A percentile compares a stretch with the other conserved stretches of the same genome.
These are phyloP conservation scores for Cryptus armator DNA, from an alignment of 2,888 invertebrate genomes.

Conservation along the genomic window DNA sequence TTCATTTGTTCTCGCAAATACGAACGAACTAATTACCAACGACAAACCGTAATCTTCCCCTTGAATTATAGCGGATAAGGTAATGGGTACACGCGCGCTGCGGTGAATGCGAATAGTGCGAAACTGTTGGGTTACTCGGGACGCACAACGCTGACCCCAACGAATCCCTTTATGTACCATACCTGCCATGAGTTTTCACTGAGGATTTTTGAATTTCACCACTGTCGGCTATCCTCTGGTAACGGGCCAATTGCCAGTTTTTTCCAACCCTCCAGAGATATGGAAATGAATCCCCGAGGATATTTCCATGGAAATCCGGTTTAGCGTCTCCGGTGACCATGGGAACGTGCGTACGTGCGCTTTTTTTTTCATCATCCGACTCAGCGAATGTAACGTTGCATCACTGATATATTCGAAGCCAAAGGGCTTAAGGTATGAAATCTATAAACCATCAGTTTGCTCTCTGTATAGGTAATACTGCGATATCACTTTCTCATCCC, in stretches of 20 bases:
- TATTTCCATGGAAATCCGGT: conserved; percentile 28
- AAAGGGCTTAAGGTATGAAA: neutral
- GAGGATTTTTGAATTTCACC: conserved; percentile 6
- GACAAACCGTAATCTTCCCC: too few species aligned
- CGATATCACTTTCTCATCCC: neutral
- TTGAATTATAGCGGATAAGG: neutral
- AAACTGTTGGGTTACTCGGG: too few species aligned
- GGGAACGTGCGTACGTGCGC: neutral
- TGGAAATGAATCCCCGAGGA: neutral
- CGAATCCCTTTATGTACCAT: too few species aligned
- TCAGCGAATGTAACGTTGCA: conserved; percentile 5
- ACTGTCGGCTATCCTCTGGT: neutral
- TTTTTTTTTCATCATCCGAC: neutral
- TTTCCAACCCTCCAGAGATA: neutral
- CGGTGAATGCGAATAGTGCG: too few species aligned
- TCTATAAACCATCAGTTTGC: conserved; percentile 15
- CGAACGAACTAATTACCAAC: too few species aligned
- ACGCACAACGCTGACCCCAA: too few species aligned
- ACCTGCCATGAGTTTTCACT: neutral
- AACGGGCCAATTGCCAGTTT: neutral
- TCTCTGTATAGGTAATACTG: neutral
- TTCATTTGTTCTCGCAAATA: too few species aligned
- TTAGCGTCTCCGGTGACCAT: neutral
- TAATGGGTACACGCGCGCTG: neutral
- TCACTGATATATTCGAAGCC: neutral